Evolutionary conservation across 2,797 vertebrate species (phyloP).

Genomic region (Sitta carolinensis): DNA sequence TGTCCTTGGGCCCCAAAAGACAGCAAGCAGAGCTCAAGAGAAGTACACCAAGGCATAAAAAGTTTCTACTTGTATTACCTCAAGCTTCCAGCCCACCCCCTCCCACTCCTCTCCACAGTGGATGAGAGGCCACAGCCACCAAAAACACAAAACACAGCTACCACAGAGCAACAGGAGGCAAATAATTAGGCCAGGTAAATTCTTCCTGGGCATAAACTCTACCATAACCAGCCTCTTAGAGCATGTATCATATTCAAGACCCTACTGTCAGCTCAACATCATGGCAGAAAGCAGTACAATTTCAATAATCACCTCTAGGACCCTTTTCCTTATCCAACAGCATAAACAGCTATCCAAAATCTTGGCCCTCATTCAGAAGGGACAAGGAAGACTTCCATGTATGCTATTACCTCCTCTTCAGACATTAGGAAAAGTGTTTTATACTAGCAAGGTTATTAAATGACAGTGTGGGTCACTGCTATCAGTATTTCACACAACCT

Average conservation of each 20-base stretch:
- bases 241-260: rapidly evolving
- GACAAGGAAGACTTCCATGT: rapidly evolving
- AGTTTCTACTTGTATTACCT: neutral
- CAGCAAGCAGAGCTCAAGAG: neutral
- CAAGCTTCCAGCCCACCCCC: neutral
- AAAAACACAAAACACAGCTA: neutral
- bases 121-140: neutral
- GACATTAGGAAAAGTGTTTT: neutral
- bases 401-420: neutral
- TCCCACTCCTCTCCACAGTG: neutral
- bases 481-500: neutral
- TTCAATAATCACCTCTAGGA: neutral
- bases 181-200: neutral
- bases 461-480: neutral
- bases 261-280: neutral
- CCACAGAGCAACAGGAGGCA: neutral
- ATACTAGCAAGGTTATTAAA: neutral
- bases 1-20: neutral
- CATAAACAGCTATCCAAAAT: neutral
- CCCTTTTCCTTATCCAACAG: neutral
- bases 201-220: neutral
- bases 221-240: neutral
- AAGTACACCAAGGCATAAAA: neutral
- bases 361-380: neutral
- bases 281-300: neutral